phyloP scores from a whole-genome alignment of 2,888 invertebrate genomes.

The Drosophila anomalata region DNA sequence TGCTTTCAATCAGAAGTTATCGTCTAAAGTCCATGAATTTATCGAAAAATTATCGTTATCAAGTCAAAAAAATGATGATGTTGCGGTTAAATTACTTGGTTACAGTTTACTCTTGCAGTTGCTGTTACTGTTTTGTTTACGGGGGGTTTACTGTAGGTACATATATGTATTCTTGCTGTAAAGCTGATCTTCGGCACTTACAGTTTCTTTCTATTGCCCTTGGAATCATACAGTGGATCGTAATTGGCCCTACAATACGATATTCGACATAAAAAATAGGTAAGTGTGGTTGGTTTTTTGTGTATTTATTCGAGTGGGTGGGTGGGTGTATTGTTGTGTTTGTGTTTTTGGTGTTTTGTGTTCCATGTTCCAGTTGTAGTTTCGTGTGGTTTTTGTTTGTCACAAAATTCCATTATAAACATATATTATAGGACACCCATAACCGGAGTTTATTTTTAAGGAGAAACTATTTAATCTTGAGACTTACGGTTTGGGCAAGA shows the following conservation, averaged over 20 bases:
- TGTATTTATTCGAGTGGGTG: not conserved
- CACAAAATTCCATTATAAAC: not conserved
- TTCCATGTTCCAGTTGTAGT: slow-evolving; percentile 4
- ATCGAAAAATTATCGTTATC: not conserved
- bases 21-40: not conserved
- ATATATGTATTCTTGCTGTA: slow-evolving; percentile 29
- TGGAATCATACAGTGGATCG: slow-evolving; percentile 84
- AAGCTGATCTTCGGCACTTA: slow-evolving; percentile 78
- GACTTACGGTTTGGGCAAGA: slow-evolving; percentile 88
- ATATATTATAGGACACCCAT: slow-evolving; percentile 16
- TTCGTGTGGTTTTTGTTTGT: not conserved
- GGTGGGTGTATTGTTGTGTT: slow-evolving; percentile 2
- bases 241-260: slow-evolving; percentile 82
- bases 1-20: not conserved
- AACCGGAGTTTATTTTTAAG: not conserved
- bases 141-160: slow-evolving; percentile 31
- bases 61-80: not conserved
- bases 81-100: slow-evolving; percentile 39
- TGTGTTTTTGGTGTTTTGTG: not conserved
- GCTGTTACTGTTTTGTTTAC: slow-evolving; percentile 7
- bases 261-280: slow-evolving; percentile 28
- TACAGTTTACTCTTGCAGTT: slow-evolving; percentile 22
- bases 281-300: slow-evolving; percentile 13
- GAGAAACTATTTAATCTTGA: not conserved
- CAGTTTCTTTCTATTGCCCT: slow-evolving; percentile 83